phyloP scores from a whole-genome alignment of 2,113 vertebrate species.

The Rhagologus leucostigma region DNA sequence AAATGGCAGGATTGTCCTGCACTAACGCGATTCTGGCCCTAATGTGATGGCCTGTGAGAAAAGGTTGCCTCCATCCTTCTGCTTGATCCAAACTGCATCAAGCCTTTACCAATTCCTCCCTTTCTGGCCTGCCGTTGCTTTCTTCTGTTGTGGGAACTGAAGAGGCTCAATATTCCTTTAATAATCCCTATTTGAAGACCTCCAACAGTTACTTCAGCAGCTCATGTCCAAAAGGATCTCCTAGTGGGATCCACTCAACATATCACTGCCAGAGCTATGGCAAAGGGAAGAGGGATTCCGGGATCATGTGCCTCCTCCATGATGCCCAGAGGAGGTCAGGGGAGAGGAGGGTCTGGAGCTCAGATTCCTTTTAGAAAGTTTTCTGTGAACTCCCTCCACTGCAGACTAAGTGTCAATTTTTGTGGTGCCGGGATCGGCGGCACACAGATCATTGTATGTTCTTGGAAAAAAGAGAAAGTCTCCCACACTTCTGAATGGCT shows the following conservation, averaged over 20 bases:
- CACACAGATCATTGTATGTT: background rate
- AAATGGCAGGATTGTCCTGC: background rate
- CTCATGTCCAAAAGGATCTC: accelerated
- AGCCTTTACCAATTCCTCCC: background rate
- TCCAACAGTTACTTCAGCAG: background rate
- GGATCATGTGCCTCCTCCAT: accelerated
- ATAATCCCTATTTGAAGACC: background rate
- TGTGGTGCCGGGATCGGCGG: accelerated
- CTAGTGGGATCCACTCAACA: accelerated
- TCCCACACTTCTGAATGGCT: accelerated
- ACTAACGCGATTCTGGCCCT: background rate
- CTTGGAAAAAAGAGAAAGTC: background rate
- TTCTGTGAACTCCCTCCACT: background rate
- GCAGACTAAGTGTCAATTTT: background rate
- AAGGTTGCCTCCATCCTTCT: background rate
- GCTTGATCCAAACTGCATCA: background rate
- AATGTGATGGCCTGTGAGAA: background rate
- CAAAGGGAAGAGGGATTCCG: background rate
- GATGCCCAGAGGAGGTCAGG: accelerated
- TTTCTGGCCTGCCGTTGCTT: background rate
- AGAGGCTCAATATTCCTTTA: background rate
- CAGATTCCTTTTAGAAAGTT: background rate
- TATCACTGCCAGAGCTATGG: background rate
- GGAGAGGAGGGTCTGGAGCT: background rate
- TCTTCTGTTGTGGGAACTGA: background rate